Evolutionary conservation across 92 coral and sea anemone species (phyloP).

Genomic region (Phymanthus crucifer): DNA sequence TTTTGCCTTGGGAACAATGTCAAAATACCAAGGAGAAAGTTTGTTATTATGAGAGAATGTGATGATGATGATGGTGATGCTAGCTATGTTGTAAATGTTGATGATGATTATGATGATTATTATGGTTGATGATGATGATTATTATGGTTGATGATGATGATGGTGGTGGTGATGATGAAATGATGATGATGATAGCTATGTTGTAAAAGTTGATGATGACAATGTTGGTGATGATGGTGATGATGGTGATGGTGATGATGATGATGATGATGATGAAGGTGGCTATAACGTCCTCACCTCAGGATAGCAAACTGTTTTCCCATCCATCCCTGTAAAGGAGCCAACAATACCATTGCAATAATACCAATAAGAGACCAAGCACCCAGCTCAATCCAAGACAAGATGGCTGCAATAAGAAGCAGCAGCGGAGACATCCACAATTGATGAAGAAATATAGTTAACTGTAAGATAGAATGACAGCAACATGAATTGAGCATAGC

Average conservation of each 20-base stretch:
- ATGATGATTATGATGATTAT: too few relatives aligned
- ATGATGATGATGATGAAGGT: neutral
- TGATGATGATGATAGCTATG: too few relatives aligned
- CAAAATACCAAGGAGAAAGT: neutral
- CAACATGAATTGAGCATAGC: neutral
- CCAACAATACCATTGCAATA: constrained; percentile 56
- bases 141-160: neutral
- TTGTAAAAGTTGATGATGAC: too few relatives aligned
- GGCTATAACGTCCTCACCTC: constrained; percentile 40
- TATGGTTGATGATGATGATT: neutral
- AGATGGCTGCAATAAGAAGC: constrained; percentile 39
- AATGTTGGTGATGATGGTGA: neutral
- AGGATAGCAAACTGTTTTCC: constrained; percentile 82
- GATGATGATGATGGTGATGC: too few relatives aligned
- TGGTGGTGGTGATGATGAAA: too few relatives aligned
- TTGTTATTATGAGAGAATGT: too few relatives aligned
- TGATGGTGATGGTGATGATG: neutral
- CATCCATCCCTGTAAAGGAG: constrained; percentile 87
- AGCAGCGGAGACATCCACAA: constrained; percentile 69
- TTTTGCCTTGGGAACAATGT: constrained; percentile 46
- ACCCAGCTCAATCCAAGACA: constrained; percentile 81
- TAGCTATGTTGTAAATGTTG: too few relatives aligned
- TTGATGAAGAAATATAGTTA: constrained; percentile 70
- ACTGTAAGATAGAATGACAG: constrained; percentile 30
- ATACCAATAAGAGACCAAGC: constrained; percentile 81